Base-by-base conservation (phyloP, 2,797 vertebrate species). In the Halcyon smyrnensis region DNA sequence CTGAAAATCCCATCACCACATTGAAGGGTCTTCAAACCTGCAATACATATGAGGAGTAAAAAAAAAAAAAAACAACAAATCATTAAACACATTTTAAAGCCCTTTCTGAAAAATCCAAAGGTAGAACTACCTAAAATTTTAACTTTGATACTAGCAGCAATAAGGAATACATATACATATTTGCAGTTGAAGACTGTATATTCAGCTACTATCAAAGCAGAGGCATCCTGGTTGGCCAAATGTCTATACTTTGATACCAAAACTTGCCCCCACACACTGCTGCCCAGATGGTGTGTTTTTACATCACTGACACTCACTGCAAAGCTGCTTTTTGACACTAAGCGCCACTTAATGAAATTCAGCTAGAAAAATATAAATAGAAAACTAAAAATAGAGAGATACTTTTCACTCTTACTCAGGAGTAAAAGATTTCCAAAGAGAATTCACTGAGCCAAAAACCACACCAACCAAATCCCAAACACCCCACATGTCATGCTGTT, bases 21-120 rank as follows among this genome's bases (percentile, higher is more conserved):
- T 95, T 19, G 98, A 98, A 84, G 99, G 98, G 69, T 99, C 99
- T 95, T 98, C 98, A 90, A 98, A 99, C 98, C 99, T 99, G 98
- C 39, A 97, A 97, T 51, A 97, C 45, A 95, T 12, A 95, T n/a
- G 57, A 95, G 7, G 28, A 91, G 97, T 45, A 54, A 53, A 59
- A 95, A 91, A 51, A 96, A 51, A 96, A 30, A 67, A 3, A 25
- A 50, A 50, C 25, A 2, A 14, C 43, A 43, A 43, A 17, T 43
- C 43, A 84, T 95, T 93, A 84, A 69, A 92, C 20, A 94, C 36
- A 69, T 69, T 84, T 84, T 43, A 86, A 90, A 92, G 19, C 6
- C 48, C 43, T 41, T 75, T 45, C 59, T 76, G 50, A 60, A 94
- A 92, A 86, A 76, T 1, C 30, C 1, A 1, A 53, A 48, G 16